Percentiles rank a stretch among this genome's conserved stretches.
These are phyloP conservation scores for Coleophora deauratella DNA, from an alignment of 2,888 invertebrate species.

Conservation along the genomic window DNA sequence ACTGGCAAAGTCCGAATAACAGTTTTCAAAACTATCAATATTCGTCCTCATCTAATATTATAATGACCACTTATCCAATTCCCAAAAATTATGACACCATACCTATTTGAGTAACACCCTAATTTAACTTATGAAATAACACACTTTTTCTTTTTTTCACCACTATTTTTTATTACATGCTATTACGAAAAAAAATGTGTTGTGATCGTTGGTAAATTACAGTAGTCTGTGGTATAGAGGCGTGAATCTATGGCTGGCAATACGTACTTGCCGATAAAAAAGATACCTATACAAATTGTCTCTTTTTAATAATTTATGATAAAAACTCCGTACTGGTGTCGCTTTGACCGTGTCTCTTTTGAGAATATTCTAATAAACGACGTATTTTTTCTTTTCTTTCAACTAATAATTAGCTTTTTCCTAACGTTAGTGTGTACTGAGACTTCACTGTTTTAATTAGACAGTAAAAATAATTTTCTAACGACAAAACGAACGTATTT, in stretches of 20 bases:
- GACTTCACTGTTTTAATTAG: too few relatives aligned
- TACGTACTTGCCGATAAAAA: neutral
- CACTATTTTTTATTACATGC: constrained; percentile 9
- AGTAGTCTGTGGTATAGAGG: constrained; percentile 4
- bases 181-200: constrained; percentile 7
- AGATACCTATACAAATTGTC: neutral
- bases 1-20: too few relatives aligned
- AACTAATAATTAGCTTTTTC: too few relatives aligned
- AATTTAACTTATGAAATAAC: constrained; percentile 29
- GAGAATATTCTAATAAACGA: too few relatives aligned
- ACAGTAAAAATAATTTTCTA: too few relatives aligned
- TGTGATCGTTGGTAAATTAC: constrained; percentile 8
- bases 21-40: too few relatives aligned
- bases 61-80: constrained; percentile 2
- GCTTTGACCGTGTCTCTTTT: too few relatives aligned
- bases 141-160: constrained; percentile 16
- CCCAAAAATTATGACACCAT: constrained; percentile 10
- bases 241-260: constrained; percentile 3
- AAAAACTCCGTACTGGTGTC: too few relatives aligned
- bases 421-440: too few relatives aligned
- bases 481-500: too few relatives aligned
- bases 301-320: constrained; percentile 1
- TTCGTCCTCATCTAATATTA: constrained; percentile 2
- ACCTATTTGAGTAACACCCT: constrained; percentile 20
- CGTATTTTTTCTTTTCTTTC: too few relatives aligned